Conservation (phyloP, 2,888 invertebrate genomes). For the Pseudococcus viburni region DNA sequence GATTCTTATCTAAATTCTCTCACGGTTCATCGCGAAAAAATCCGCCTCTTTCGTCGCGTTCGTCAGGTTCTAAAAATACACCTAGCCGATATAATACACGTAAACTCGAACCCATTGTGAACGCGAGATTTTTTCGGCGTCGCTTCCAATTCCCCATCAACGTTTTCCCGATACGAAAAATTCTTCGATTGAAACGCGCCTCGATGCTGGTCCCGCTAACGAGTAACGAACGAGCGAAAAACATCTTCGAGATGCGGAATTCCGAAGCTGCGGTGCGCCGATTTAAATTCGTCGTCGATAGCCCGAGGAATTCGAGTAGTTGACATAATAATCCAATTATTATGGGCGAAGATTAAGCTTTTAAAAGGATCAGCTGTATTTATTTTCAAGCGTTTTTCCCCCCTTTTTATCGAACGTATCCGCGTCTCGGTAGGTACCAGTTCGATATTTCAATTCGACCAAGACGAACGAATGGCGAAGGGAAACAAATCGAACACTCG, state of each 20-base stretch:
- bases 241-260: not conserved
- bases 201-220: too few relatives aligned
- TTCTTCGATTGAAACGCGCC: too few relatives aligned
- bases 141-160: too few relatives aligned
- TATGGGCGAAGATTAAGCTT: constrained; percentile 39
- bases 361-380: constrained; percentile 32
- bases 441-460: not conserved
- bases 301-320: constrained; percentile 43
- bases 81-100: too few relatives aligned
- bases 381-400: not conserved
- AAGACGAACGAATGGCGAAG: not conserved
- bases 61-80: too few relatives aligned
- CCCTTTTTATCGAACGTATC: constrained; percentile 3
- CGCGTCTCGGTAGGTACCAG: not conserved
- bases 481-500: not conserved
- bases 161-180: too few relatives aligned
- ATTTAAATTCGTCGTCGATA: constrained; percentile 8
- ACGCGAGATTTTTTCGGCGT: too few relatives aligned
- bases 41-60: not conserved
- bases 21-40: not conserved
- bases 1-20: too few relatives aligned
- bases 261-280: not conserved
- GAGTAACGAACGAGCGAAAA: not conserved
- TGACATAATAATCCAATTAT: constrained; percentile 54
- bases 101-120: too few relatives aligned